A percentile compares a stretch with the other conserved stretches of the same genome.
Evolutionary conservation across 2,797 vertebrate genomes (phyloP).

Genomic region (Avahi laniger): DNA sequence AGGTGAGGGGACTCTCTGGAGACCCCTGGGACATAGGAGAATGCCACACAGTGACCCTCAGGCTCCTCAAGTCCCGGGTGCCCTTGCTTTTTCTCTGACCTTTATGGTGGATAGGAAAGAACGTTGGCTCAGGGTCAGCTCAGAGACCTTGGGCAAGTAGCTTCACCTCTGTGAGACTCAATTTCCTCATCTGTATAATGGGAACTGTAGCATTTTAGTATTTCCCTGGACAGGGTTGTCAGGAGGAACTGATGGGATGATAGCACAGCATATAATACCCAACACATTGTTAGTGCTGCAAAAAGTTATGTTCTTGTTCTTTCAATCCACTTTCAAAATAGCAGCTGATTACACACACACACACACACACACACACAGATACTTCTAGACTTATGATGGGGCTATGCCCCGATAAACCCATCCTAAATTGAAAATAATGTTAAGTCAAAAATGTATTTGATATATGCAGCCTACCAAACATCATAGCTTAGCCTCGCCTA

Average conservation of each 20-base stretch:
- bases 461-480: background rate
- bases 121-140: background rate
- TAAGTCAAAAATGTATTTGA: background rate
- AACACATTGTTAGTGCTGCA: background rate
- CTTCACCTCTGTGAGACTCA: background rate
- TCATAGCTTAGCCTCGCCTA: background rate
- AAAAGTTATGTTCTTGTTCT: background rate
- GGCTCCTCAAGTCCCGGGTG: background rate
- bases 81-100: background rate
- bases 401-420: background rate
- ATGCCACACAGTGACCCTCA: background rate
- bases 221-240: background rate
- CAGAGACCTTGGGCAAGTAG: background rate
- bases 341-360: background rate
- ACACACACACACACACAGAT: background rate
- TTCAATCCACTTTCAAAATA: constrained; percentile 20
- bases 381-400: background rate
- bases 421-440: background rate
- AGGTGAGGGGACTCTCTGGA: background rate
- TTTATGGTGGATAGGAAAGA: background rate
- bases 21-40: background rate
- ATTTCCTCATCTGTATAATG: background rate
- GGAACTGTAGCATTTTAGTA: background rate
- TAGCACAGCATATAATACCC: background rate
- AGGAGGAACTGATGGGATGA: background rate